Evolutionary conservation across 2,797 vertebrate species (phyloP).

Genomic region (Denticeps clupeoides): DNA sequence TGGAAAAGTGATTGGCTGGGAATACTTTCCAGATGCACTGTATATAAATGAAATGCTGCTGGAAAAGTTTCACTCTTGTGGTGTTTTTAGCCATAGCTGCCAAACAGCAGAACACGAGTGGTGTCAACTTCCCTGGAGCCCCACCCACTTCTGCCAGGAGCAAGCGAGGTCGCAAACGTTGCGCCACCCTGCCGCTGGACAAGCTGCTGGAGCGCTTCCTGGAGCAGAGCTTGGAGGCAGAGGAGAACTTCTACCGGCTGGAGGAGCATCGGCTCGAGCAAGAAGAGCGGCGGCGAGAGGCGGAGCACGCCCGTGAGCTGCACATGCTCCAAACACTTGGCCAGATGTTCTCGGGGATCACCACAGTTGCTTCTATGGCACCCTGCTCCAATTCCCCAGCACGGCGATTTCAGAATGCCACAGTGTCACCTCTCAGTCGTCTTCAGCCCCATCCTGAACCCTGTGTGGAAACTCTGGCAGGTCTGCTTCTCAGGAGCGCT

Average conservation of each 20-base stretch:
- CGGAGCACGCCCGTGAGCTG: conserved; percentile 72
- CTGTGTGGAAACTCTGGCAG: conserved; percentile 25
- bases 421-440: conserved; percentile 41
- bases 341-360: conserved; percentile 76
- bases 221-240: conserved; percentile 76
- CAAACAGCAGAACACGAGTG: conserved; percentile 52
- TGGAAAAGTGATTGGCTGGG: too few relatives aligned
- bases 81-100: too few relatives aligned
- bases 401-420: conserved; percentile 37
- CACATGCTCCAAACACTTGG: conserved; percentile 86
- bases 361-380: too few relatives aligned
- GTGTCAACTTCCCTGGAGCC: too few relatives aligned
- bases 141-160: too few relatives aligned
- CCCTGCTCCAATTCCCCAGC: too few relatives aligned
- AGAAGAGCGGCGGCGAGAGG: conserved; percentile 73
- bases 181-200: conserved; percentile 71
- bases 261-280: conserved; percentile 78
- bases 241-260: conserved; percentile 76
- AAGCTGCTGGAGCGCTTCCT: conserved; percentile 84
- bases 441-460: conserved; percentile 23
- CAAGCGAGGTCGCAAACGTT: conserved; percentile 67
- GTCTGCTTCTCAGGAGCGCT: conserved; percentile 23
- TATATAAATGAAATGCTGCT: too few relatives aligned
- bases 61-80: too few relatives aligned
- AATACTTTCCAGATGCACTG: too few relatives aligned